Conservation (phyloP, 2,113 vertebrate genomes). For the Excalfactoria chinensis region DNA sequence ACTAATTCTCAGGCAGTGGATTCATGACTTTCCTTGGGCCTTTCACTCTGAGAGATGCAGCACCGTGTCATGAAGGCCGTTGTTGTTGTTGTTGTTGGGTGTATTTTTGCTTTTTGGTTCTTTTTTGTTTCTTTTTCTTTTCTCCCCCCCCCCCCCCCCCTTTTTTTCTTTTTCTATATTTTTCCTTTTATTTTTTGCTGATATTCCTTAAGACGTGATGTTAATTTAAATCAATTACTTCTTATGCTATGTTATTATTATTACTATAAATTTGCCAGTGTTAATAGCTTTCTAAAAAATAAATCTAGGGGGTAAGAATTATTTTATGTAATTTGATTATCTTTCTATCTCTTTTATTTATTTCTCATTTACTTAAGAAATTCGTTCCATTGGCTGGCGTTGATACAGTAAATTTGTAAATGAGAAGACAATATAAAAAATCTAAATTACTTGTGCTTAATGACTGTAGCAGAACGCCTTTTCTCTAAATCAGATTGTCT, state of each 20-base stretch:
- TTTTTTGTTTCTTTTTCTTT: rapidly evolving
- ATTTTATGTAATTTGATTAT: conserved; percentile 89
- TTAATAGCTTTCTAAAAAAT: conserved; percentile 82
- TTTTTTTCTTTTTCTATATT: background rate
- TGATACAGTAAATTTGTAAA: conserved; percentile 90
- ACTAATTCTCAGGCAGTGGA: conserved; percentile 74
- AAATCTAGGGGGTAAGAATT: conserved; percentile 80
- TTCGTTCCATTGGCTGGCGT: conserved; percentile 91
- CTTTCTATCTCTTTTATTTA: conserved; percentile 90
- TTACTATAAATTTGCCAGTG: conserved; percentile 78
- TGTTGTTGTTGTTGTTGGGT: background rate
- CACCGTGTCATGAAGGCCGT: conserved; percentile 27
- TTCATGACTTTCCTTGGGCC: conserved; percentile 72
- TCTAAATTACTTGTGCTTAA: conserved; percentile 92
- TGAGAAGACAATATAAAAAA: conserved; percentile 87
- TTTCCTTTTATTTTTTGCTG: background rate
- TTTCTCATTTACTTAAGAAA: conserved; percentile 93
- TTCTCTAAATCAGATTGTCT: conserved; percentile 94
- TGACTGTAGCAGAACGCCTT: conserved; percentile 91
- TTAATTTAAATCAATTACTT: conserved; percentile 86
- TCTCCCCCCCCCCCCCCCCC: rapidly evolving
- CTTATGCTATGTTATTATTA: conserved; percentile 78
- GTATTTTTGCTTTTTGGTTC: background rate
- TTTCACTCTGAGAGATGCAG: conserved; percentile 34
- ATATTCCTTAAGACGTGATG: conserved; percentile 76